Conservation (phyloP, 2,888 invertebrate species). For the Neoscelio sp. region DNA sequence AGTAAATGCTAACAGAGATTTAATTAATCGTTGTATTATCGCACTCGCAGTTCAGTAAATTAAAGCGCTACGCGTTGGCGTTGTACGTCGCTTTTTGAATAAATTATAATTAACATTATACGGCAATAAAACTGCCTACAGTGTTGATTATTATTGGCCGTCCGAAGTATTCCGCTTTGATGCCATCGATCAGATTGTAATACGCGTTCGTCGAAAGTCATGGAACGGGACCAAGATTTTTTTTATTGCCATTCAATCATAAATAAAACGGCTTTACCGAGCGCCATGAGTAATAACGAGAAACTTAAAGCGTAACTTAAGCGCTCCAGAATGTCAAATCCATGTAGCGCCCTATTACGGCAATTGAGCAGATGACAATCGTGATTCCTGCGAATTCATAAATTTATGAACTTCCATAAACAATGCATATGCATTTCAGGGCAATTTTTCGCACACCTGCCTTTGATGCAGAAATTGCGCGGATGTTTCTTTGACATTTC, state of each 20-base stretch:
- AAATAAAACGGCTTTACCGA: constrained; percentile 27
- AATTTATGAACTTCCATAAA: constrained; percentile 69
- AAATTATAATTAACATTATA: constrained; percentile 34
- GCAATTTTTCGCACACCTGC: background rate
- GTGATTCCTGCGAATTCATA: constrained; percentile 66
- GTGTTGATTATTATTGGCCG: constrained; percentile 28
- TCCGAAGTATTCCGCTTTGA: constrained; percentile 21
- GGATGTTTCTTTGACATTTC: constrained; percentile 31
- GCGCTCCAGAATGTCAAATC: constrained; percentile 54
- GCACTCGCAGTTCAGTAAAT: no score
- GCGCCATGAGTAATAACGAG: constrained; percentile 30
- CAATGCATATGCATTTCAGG: constrained; percentile 9
- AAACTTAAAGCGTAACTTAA: constrained; percentile 26
- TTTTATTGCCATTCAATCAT: constrained; percentile 37
- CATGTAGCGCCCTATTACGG: constrained; percentile 51
- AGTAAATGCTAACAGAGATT: no score
- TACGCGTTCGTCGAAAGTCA: constrained; percentile 27
- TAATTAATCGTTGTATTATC: no score
- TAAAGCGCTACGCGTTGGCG: background rate
- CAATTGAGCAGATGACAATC: constrained; percentile 61
- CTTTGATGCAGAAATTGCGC: constrained; percentile 3
- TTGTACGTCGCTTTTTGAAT: constrained; percentile 15
- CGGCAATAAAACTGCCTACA: constrained; percentile 20
- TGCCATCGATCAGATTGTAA: constrained; percentile 41
- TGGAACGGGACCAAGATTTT: constrained; percentile 28